Percentiles rank a stretch among this genome's conserved stretches.
phyloP scores from a whole-genome alignment of 2,797 vertebrate genomes.

The Heliangelus exortis region DNA sequence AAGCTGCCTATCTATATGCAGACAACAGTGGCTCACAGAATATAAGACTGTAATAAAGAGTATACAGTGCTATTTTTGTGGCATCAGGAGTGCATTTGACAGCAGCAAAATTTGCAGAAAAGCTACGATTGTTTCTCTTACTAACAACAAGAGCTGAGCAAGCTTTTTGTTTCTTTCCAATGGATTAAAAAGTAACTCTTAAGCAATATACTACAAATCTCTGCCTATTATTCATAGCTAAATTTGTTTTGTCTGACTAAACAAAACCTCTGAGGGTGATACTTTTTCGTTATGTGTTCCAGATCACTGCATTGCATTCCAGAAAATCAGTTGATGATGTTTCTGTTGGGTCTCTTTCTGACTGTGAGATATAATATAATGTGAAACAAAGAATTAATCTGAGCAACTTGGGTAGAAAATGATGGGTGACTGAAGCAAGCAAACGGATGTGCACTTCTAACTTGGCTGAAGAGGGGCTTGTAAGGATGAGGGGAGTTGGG shows the following conservation, averaged over 20 bases:
- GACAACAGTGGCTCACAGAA: background rate
- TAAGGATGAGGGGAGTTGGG: background rate
- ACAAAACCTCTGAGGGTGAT: background rate
- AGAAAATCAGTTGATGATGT: background rate
- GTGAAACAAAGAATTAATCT: background rate
- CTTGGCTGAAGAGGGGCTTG: background rate
- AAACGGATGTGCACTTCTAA: background rate
- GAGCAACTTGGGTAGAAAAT: background rate
- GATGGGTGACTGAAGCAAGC: background rate
- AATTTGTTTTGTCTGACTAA: background rate
- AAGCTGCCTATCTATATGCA: background rate
- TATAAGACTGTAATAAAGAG: background rate
- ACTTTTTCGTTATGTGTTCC: background rate
- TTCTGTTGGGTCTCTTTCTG: background rate
- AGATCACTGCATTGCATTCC: background rate
- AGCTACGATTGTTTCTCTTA: background rate
- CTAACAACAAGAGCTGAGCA: background rate
- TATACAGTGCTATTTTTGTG: background rate
- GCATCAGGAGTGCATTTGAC: background rate
- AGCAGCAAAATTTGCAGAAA: background rate
- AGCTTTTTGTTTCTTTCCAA: background rate
- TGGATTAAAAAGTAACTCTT: background rate
- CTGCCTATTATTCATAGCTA: background rate
- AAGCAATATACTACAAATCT: background rate
- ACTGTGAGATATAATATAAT: background rate